Percentiles rank a stretch among this genome's conserved stretches.
Conservation (phyloP, 2,797 vertebrate species). For the Sebastes umbrosus region DNA sequence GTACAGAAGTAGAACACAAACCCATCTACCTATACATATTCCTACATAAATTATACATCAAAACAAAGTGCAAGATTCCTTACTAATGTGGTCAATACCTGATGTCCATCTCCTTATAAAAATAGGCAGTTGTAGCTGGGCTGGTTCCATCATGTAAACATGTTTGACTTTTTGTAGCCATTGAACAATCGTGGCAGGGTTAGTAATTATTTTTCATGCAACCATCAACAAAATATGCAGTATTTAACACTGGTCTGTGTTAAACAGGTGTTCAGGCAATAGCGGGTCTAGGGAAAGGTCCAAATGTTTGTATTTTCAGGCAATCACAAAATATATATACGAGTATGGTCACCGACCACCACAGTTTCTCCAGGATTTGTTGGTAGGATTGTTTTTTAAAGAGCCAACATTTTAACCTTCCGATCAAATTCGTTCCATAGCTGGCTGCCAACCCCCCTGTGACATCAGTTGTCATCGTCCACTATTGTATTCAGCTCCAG, state of each 20-base stretch:
- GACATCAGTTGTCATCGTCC: background rate
- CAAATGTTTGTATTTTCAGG: background rate
- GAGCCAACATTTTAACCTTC: background rate
- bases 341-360: background rate
- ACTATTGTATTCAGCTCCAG: background rate
- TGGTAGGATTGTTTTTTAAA: background rate
- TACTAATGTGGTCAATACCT: background rate
- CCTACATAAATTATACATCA: background rate
- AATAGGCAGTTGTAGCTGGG: no score
- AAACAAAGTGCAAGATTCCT: background rate
- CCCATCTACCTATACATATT: background rate
- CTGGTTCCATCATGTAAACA: no score
- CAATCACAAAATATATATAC: no score
- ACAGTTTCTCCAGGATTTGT: background rate
- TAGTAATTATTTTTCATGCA: background rate
- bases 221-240: background rate
- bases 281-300: no score
- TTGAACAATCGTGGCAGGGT: background rate
- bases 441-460: background rate
- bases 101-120: background rate
- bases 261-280: background rate
- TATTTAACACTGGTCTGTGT: background rate
- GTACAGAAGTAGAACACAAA: background rate
- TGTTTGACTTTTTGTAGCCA: background rate
- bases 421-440: background rate